Evolutionary conservation across 2,888 invertebrate species (phyloP), one percentile per base, ranked within the genome.

Genomic region (Megaustenia siamemsis): DNA sequence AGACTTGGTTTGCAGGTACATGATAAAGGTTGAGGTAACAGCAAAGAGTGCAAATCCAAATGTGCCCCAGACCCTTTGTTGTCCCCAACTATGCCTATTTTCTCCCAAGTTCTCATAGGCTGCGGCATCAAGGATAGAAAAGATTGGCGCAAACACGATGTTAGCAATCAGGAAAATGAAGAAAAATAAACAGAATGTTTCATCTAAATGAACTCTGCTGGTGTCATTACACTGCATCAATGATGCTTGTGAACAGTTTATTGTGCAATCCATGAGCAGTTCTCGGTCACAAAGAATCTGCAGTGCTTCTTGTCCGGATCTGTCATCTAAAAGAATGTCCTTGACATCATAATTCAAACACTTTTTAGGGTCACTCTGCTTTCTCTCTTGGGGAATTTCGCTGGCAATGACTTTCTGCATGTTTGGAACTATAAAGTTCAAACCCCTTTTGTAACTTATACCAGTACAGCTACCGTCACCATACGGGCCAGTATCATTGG

Each of bases 61-160:
- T 0, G 98, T 96, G 0, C 98, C 98, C 96, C 97, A 98, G 86
- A 97, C 94, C 69, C 97, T 95, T 93, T 98, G 98, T 89, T 96
- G 96, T 0, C 98, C 98, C 93, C 97, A 98, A 43, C 96, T 95
- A 75, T 96, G 95, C n/a, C 96, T 95, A 81, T 96, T 96, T 91
- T 96, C 96, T 93, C 97, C 97, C 88, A 97, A 97, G 96, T 97
- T 96, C 21, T 96, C 97, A 87, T 97, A 94, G 0, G 97, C 97
- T 87, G 97, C 97, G 0, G 97, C 97, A 94, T 98, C 97, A 96
- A 97, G 96, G 83, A 98, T 96, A 21, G 97, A 97, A 0, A 97
- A 96, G n/a, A 97, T 96, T 45, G 97, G 97, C 8, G 96, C 96
- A 92, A 97, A 95, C 96, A 97, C 96, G 8, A 97, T 96, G 49